Percentiles rank a stretch among this genome's conserved stretches.
These are phyloP conservation scores for Myotis findleyi DNA, from an alignment of 2,797 vertebrate genomes.

Conservation along the genomic window DNA sequence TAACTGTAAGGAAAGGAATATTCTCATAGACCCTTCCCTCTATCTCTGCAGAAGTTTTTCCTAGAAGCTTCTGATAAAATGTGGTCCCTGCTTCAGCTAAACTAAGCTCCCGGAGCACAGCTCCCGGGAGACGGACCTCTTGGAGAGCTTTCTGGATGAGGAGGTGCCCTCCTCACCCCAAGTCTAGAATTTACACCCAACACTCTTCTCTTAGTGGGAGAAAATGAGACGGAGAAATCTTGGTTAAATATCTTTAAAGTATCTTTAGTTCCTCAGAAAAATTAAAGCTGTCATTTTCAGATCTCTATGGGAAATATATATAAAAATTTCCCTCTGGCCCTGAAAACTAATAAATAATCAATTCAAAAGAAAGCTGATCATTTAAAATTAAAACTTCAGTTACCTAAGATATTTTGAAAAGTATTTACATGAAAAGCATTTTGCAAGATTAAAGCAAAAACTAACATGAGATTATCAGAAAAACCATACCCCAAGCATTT, in stretches of 20 bases:
- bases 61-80: neutral
- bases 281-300: neutral
- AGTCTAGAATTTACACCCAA: neutral
- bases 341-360: slow-evolving; percentile 37
- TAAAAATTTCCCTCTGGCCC: neutral
- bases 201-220: neutral
- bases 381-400: slow-evolving; percentile 47
- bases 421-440: slow-evolving; percentile 58
- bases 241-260: neutral
- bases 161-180: neutral
- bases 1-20: neutral
- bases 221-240: neutral
- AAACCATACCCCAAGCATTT: slow-evolving; percentile 22
- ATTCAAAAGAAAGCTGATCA: neutral
- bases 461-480: slow-evolving; percentile 26
- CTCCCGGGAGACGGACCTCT: neutral
- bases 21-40: neutral
- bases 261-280: neutral
- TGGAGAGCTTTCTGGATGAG: neutral
- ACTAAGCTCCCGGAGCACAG: neutral
- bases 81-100: no score
- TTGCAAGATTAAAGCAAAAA: slow-evolving; percentile 52
- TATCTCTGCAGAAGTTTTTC: neutral
- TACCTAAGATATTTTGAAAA: slow-evolving; percentile 39
- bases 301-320: neutral